Evolutionary conservation across 2,888 invertebrate species (phyloP).

Genomic region (Ptychoptera albimana): DNA sequence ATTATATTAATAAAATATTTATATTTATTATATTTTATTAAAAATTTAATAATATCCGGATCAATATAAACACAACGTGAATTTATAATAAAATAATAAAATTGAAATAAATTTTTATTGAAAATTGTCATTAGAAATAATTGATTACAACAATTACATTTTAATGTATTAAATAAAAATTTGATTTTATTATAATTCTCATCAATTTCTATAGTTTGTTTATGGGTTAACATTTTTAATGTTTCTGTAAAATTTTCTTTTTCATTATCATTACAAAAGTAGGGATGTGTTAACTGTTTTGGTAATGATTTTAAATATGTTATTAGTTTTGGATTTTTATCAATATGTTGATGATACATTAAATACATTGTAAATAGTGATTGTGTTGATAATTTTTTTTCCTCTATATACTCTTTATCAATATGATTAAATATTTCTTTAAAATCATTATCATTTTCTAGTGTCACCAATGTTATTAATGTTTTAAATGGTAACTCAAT

Average conservation of each 20-base stretch:
- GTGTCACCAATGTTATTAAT: slow-evolving; percentile 41
- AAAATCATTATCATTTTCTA: slow-evolving; percentile 37
- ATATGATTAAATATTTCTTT: slow-evolving; percentile 33
- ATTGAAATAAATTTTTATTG: slow-evolving; percentile 42
- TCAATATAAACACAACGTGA: slow-evolving; percentile 69
- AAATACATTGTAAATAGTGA: slow-evolving; percentile 60
- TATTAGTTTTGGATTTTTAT: slow-evolving; percentile 37
- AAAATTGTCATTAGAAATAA: no score
- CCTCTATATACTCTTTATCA: slow-evolving; percentile 15
- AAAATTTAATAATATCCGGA: slow-evolving; percentile 30
- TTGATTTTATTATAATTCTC: slow-evolving; percentile 15
- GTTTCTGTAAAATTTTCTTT: slow-evolving; percentile 38
- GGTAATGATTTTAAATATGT: slow-evolving; percentile 58
- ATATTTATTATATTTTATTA: slow-evolving; percentile 20
- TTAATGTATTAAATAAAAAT: slow-evolving; percentile 10
- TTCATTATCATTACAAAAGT: slow-evolving; percentile 44
- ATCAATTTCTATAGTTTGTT: slow-evolving; percentile 35
- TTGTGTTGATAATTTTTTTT: slow-evolving; percentile 40
- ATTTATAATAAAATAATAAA: slow-evolving; percentile 75
- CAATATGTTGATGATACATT: slow-evolving; percentile 45
- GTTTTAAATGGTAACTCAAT: slow-evolving; percentile 42
- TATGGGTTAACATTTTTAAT: slow-evolving; percentile 35
- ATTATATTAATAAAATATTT: no score
- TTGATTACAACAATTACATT: slow-evolving; percentile 32
- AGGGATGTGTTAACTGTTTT: slow-evolving; percentile 44